Base-by-base conservation (phyloP, 1,140 invertebrate species). In the Plectrocnemia conspersa region DNA sequence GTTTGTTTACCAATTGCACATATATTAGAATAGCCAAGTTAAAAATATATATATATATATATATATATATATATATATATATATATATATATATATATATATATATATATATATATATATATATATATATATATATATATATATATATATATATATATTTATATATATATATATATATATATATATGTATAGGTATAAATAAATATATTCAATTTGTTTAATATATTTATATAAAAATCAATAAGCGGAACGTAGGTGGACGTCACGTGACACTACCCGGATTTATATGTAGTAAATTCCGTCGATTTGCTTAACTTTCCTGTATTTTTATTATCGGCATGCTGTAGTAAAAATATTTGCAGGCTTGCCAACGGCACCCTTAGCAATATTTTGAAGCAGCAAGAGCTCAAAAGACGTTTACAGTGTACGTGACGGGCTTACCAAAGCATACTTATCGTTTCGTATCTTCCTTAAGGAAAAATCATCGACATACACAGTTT, bases 381-480 rank as follows among this genome's bases (percentile, higher is more conserved):
- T 16, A 38, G 47, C 25, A 50, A 50, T 50, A 50, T 50, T 50
- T 50, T 21, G 47, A 50, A 50, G 47, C 47, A 33, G 47, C 33
- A 27, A 50, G 47, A 50, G 47, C 47, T 50, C 47, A 50, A 38
- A 50, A 38, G 47, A 50, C 47, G 47, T 50, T 50, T 50, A 50
- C 47, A 50, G 47, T 11, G 47, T 50, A 50, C 47, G 47, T 50
- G 47, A 50, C 15, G 13, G 18, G 47, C 47, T 50, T 50, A 50
- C 47, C 33, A 18, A 38, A 50, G 32, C 33, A 50, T 35, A 50
- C 47, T 38, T 38, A 38, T 50, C 33, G 33, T 19, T 15, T 25
- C 33, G 21, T 21, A 45, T 45, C 42, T 3, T 23, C 19, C 22
- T 38, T 27, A 19, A 24, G 9, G 33, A n/a, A 35, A 50, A 50